phyloP scores from a whole-genome alignment of 2,113 vertebrate genomes.

The Indicator indicator region DNA sequence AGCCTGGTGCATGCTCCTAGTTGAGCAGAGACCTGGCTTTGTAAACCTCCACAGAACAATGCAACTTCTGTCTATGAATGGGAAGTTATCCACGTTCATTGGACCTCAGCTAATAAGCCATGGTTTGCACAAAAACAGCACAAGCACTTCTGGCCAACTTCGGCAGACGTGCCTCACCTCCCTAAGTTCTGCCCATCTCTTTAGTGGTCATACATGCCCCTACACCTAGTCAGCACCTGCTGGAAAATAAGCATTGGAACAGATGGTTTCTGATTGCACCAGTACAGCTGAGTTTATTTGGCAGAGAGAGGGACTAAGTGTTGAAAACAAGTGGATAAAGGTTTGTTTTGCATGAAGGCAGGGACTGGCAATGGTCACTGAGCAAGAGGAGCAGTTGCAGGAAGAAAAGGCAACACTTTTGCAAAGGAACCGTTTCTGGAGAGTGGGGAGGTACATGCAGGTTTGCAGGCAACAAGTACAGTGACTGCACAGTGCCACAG shows the following conservation, averaged over 20 bases:
- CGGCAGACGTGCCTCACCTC: neutral
- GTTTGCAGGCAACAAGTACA: neutral
- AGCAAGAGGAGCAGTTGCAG: neutral
- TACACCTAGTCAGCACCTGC: neutral
- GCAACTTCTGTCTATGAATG: conserved; percentile 12
- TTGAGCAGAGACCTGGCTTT: neutral
- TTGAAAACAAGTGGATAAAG: neutral
- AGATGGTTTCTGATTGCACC: neutral
- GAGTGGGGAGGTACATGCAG: rapidly evolving
- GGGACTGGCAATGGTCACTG: neutral
- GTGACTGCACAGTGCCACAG: neutral
- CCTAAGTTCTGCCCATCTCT: neutral
- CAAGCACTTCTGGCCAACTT: conserved; percentile 11
- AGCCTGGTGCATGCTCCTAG: neutral
- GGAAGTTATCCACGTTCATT: conserved; percentile 16
- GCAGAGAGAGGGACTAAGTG: neutral
- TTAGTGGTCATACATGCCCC: neutral
- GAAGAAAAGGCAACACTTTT: neutral
- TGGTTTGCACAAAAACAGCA: neutral
- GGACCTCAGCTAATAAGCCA: neutral
- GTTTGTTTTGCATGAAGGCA: neutral
- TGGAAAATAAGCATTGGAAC: neutral
- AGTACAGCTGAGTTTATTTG: neutral
- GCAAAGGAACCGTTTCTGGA: neutral
- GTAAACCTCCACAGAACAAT: neutral